Base-by-base conservation (phyloP, 2,888 invertebrate genomes). In the Mythimna pallens region DNA sequence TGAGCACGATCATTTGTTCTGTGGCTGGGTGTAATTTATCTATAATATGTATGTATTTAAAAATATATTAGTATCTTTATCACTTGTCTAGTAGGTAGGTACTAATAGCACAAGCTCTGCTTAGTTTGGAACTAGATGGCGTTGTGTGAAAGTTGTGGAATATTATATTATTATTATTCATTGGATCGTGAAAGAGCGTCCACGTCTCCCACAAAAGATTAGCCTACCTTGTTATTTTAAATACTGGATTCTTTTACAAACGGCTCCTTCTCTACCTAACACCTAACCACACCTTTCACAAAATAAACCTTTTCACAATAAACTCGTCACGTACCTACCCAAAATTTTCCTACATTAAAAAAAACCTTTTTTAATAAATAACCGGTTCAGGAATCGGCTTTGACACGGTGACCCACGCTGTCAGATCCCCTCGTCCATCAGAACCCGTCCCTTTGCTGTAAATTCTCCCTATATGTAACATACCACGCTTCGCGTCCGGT, bases 381-480 rank as follows among this genome's bases (percentile, higher is more conserved):
- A 66, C 65, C 75, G 54, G 61, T 78, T 77, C 61, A 43, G 64
- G 68, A 82, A 82, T 81, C 75, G 68, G 80, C 79, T 87, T 88
- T 86, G 87, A 87, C 82, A 86, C 78, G 69, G 79, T 76, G 80
- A 88, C 87, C 81, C 78, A 63, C 54, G 80, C 86, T 89, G 89
- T 88, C 88, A 88, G 83, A 84, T 80, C 81, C 86, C 88, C 85
- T 84, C 84, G 82, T 88, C 82, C 79, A 76, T 74, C 74, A 80
- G 61, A 78, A 86, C 86, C 83, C 78, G 81, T 85, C 78, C 80
- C 63, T 84, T 85, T 62, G 82, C 82, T 85, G 83, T 83, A 81
- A 75, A 86, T 83, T 87, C 88, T 81, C 36, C 65, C 47, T 83
- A 84, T 86, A 57, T 78, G 70, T 81, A 80, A 84, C 85, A 82